Percentiles rank a stretch among this genome's conserved stretches.
These are phyloP conservation scores for Craseonycteris thonglongyai DNA, from an alignment of 2,113 vertebrate species.

Conservation along the genomic window DNA sequence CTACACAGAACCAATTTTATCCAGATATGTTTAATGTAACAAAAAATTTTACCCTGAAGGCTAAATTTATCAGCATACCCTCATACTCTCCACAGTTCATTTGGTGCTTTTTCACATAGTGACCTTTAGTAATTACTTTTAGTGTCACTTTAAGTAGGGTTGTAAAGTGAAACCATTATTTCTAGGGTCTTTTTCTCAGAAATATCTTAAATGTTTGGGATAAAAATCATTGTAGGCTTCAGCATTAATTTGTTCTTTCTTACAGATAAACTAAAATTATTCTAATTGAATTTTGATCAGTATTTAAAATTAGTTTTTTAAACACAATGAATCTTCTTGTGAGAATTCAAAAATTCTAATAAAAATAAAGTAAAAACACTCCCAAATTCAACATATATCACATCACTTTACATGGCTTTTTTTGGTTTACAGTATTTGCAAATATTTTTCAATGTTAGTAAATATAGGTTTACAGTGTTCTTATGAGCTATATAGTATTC, in stretches of 20 bases:
- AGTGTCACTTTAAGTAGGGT: neutral
- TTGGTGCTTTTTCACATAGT: neutral
- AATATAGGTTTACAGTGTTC: neutral
- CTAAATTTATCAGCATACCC: no score
- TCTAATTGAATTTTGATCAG: neutral
- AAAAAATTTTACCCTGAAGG: no score
- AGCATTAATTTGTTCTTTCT: neutral
- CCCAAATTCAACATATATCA: neutral
- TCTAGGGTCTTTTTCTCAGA: neutral
- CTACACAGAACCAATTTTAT: no score
- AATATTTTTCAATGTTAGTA: neutral
- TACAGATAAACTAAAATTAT: neutral
- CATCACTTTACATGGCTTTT: neutral
- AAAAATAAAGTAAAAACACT: neutral
- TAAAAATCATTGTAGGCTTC: neutral
- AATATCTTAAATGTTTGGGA: neutral
- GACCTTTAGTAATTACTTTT: neutral
- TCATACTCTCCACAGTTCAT: no score
- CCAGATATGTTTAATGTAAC: no score
- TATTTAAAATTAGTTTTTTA: neutral
- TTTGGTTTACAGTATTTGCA: neutral
- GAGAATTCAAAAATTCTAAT: neutral
- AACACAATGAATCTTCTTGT: neutral
- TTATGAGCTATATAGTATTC: neutral
- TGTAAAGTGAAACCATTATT: neutral